Evolutionary conservation across 2,888 invertebrate genomes (phyloP).

Genomic region (Coremacera marginata): DNA sequence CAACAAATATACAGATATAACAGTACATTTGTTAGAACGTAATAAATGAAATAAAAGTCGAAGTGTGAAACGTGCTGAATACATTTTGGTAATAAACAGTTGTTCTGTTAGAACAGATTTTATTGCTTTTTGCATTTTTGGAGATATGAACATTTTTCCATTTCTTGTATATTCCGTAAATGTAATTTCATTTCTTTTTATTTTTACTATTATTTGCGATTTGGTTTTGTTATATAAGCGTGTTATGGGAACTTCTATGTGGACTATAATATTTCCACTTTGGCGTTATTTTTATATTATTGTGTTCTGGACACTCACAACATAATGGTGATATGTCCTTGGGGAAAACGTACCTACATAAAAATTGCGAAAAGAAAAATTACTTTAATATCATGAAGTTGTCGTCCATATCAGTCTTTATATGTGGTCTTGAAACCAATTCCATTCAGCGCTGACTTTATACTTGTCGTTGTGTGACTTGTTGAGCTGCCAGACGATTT

Average conservation of each 20-base stretch:
- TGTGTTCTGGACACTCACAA: slow-evolving; percentile 45
- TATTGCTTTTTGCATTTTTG: background rate
- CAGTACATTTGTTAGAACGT: too few relatives aligned
- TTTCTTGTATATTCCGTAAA: background rate
- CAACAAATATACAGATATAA: too few relatives aligned
- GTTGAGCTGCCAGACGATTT: too few relatives aligned
- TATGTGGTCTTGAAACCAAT: too few relatives aligned
- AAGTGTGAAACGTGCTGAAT: slow-evolving; percentile 3
- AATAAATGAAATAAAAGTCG: background rate
- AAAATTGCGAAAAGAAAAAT: background rate
- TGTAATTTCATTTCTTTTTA: background rate
- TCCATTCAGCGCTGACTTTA: too few relatives aligned
- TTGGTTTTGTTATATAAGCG: background rate
- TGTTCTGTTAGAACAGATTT: background rate
- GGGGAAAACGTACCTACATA: slow-evolving; percentile 38
- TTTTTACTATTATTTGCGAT: background rate
- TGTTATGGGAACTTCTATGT: background rate
- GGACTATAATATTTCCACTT: slow-evolving; percentile 61
- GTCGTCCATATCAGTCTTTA: background rate
- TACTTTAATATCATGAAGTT: background rate
- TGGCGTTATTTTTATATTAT: slow-evolving; percentile 19
- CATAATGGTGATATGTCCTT: slow-evolving; percentile 57
- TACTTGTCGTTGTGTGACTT: slow-evolving; percentile 35
- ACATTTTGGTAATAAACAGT: background rate
- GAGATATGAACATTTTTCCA: slow-evolving; percentile 11